phyloP scores from a whole-genome alignment of 2,797 vertebrate genomes.

The Squalus acanthias region DNA sequence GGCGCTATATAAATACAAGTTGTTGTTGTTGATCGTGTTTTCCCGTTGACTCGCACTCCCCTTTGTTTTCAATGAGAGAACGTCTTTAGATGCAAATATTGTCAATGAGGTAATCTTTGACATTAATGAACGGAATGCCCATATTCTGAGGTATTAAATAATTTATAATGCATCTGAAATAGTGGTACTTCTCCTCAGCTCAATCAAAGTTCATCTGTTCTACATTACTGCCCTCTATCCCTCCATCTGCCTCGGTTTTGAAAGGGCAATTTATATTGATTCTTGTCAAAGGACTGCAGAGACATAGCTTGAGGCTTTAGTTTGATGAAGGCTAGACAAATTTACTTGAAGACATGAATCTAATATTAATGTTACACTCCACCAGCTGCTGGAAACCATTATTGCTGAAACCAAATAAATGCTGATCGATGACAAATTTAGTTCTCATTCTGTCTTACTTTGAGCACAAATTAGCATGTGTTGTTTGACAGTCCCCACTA shows the following conservation, averaged over 20 bases:
- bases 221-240: background rate
- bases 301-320: background rate
- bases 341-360: background rate
- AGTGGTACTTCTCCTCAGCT: background rate
- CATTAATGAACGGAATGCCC: no score
- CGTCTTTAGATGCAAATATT: background rate
- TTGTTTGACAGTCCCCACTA: background rate
- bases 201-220: background rate
- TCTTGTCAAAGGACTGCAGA: background rate
- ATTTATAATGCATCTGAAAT: background rate
- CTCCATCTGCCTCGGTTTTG: background rate
- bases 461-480: background rate
- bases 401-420: background rate
- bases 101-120: background rate
- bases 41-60: background rate
- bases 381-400: background rate
- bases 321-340: background rate
- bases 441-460: background rate
- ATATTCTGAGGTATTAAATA: background rate
- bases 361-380: slow-evolving; percentile 1
- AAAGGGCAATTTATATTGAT: background rate
- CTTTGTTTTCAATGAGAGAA: background rate
- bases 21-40: background rate
- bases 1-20: no score
- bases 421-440: background rate